Evolutionary conservation across 1,140 invertebrate genomes (phyloP).

Genomic region (Apis florea): DNA sequence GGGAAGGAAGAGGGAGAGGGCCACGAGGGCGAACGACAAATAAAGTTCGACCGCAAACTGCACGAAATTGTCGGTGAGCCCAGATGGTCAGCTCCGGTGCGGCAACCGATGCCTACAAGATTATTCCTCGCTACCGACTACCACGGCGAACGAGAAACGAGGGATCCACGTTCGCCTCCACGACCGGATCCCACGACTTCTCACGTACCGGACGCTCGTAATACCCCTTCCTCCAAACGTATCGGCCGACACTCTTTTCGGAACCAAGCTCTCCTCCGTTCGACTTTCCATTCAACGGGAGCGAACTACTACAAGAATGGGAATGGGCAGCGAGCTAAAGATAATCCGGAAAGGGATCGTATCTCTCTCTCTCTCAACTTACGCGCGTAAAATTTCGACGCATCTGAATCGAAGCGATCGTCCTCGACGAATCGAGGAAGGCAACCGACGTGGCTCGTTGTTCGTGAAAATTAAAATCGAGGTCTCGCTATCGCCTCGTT

Average conservation of each 20-base stretch:
- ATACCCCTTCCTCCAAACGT: slow-evolving; percentile 61
- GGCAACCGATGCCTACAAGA: slow-evolving; percentile 64
- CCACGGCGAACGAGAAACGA: slow-evolving; percentile 62
- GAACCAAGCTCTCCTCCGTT: neutral
- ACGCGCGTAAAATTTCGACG: too few species aligned
- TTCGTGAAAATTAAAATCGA: neutral
- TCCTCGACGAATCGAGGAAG: too few species aligned
- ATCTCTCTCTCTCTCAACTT: too few species aligned
- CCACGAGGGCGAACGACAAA: slow-evolving; percentile 72
- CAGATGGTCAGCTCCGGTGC: slow-evolving; percentile 69
- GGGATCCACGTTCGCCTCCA: slow-evolving; percentile 33
- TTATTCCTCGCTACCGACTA: slow-evolving; percentile 68
- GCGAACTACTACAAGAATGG: slow-evolving; percentile 39
- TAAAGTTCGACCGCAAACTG: slow-evolving; percentile 76
- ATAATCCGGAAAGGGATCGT: slow-evolving; percentile 30
- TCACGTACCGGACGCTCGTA: slow-evolving; percentile 71
- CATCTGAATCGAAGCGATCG: too few species aligned
- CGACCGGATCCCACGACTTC: slow-evolving; percentile 67
- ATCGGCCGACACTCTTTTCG: slow-evolving; percentile 46
- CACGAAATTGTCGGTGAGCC: slow-evolving; percentile 71
- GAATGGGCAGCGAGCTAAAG: neutral
- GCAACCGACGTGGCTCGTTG: neutral
- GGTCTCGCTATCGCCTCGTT: neutral
- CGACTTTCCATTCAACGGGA: slow-evolving; percentile 39
- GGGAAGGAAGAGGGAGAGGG: slow-evolving; percentile 17